Percentiles rank a stretch among this genome's conserved stretches.
These are phyloP conservation scores for Enteromius unitaeniatus DNA, from an alignment of 2,797 vertebrate species.

Conservation along the genomic window DNA sequence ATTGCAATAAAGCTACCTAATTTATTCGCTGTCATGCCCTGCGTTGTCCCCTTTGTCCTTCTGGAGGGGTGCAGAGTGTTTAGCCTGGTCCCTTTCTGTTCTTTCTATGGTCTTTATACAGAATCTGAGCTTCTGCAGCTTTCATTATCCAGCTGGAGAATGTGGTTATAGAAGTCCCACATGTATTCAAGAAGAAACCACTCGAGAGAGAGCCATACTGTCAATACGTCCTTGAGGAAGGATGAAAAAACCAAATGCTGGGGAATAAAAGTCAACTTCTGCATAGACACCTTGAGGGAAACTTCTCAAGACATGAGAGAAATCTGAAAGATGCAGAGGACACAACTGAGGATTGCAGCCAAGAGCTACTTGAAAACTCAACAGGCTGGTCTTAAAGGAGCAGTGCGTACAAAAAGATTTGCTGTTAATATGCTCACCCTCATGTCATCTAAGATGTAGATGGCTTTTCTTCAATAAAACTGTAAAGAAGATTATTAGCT, in stretches of 20 bases:
- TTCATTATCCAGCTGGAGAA: constrained; percentile 49
- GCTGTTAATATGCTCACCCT: neutral
- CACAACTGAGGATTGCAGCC: constrained; percentile 9
- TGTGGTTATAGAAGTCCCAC: constrained; percentile 25
- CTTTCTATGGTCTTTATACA: constrained; percentile 30
- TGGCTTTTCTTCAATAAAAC: neutral
- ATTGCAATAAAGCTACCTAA: constrained; percentile 67
- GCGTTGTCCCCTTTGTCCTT: constrained; percentile 36
- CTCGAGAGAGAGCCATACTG: neutral
- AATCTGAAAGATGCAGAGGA: constrained; percentile 34
- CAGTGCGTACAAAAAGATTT: neutral
- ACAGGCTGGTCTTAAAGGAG: neutral
- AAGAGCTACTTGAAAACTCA: neutral
- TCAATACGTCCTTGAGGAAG: constrained; percentile 44
- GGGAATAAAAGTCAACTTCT: constrained; percentile 10
- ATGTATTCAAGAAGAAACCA: constrained; percentile 18
- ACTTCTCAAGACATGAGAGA: neutral
- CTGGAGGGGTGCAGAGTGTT: constrained; percentile 29
- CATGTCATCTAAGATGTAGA: neutral
- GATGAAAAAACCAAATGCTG: constrained; percentile 44
- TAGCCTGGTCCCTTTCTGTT: constrained; percentile 1
- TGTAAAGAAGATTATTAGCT: neutral
- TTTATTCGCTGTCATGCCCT: constrained; percentile 56
- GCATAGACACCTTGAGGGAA: neutral
- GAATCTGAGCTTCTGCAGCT: constrained; percentile 45